A percentile compares a stretch with the other conserved stretches of the same genome.
phyloP scores from a whole-genome alignment of 1,140 invertebrate species.

The Cherax destructor region DNA sequence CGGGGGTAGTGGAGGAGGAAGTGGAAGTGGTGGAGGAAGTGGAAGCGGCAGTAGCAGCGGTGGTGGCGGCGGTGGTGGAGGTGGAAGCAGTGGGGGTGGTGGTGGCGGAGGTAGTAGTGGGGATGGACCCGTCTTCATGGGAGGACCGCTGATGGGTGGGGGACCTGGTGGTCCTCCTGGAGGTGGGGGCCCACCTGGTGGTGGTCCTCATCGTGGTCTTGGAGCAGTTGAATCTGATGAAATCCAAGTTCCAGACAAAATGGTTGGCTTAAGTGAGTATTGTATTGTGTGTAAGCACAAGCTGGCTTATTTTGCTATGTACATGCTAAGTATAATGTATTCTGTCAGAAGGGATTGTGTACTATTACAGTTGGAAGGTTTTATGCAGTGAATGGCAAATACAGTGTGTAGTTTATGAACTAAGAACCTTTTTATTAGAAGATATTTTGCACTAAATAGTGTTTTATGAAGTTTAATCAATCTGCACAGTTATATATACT shows the following conservation, averaged over 20 bases:
- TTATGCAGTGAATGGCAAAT: too few species aligned
- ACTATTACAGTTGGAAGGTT: too few species aligned
- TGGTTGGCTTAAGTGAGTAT: conserved; percentile 63
- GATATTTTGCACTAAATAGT: too few species aligned
- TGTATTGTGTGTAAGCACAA: background rate
- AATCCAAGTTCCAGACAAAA: conserved; percentile 59
- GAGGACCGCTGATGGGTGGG: conserved; percentile 31
- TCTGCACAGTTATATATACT: too few species aligned
- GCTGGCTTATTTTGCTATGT: too few species aligned
- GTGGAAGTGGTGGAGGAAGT: background rate
- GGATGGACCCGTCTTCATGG: conserved; percentile 35
- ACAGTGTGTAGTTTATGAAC: too few species aligned
- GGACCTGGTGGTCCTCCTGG: conserved; percentile 39
- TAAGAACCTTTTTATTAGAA: too few species aligned
- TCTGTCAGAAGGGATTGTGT: too few species aligned
- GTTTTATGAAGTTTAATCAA: too few species aligned
- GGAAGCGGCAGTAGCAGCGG: background rate
- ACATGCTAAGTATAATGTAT: too few species aligned
- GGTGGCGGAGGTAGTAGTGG: conserved; percentile 44
- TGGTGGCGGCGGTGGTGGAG: conserved; percentile 6
- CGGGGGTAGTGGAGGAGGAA: conserved; percentile 24
- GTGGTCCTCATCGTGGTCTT: conserved; percentile 38
- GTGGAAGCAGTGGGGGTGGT: conserved; percentile 30
- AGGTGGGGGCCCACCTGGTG: background rate
- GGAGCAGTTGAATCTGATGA: conserved; percentile 59